phyloP scores from a whole-genome alignment of 2,888 invertebrate genomes.

The Thereva unica region DNA sequence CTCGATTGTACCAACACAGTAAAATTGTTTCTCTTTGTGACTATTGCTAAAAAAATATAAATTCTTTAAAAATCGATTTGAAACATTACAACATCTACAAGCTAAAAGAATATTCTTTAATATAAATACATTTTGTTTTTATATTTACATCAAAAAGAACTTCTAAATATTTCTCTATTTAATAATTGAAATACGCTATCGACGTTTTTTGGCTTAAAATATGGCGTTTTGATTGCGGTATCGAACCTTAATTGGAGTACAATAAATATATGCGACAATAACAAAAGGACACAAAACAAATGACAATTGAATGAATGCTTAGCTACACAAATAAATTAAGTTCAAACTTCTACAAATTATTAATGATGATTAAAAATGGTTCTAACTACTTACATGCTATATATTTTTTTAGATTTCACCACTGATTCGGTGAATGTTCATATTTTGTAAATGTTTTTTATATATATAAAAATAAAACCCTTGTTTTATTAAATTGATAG shows the following conservation, averaged over 20 bases:
- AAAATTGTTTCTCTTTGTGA: too few species aligned
- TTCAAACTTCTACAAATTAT: constrained; percentile 1
- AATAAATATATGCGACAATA: constrained; percentile 19
- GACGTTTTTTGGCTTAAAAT: background rate
- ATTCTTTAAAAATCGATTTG: too few species aligned
- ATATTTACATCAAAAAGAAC: too few species aligned
- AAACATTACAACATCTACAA: too few species aligned
- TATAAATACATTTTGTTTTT: too few species aligned
- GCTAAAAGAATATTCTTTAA: too few species aligned
- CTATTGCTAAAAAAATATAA: too few species aligned
- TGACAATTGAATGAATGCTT: background rate
- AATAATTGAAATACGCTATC: background rate
- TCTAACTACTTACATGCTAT: constrained; percentile 30
- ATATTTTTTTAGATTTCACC: constrained; percentile 8
- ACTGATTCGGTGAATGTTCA: constrained; percentile 1
- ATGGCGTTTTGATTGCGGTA: constrained; percentile 31
- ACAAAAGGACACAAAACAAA: constrained; percentile 15
- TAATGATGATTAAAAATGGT: constrained; percentile 8
- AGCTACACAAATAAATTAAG: too few species aligned
- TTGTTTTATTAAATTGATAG: background rate
- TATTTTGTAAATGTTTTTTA: too few species aligned
- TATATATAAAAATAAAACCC: too few species aligned
- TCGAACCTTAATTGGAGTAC: background rate
- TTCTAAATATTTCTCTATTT: too few species aligned
- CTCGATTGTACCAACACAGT: too few species aligned